These are phyloP conservation scores for Drosophila kokeensis DNA, from an alignment of 2,888 invertebrate genomes.

Conservation along the genomic window DNA sequence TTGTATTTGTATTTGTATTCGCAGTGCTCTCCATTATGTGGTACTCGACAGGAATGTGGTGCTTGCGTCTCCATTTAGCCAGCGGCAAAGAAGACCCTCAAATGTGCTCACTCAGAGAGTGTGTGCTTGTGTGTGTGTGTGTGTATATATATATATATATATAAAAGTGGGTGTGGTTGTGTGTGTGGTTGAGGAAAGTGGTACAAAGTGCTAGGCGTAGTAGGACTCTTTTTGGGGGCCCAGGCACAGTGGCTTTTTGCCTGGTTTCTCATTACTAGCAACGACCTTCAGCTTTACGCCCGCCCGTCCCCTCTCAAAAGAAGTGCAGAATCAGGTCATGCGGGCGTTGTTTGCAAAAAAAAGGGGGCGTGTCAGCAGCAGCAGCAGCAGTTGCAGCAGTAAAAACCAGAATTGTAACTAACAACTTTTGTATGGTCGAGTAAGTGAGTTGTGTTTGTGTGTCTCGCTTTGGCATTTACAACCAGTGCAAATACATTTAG, in stretches of 20 bases:
- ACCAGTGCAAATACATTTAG: slow-evolving; percentile 55
- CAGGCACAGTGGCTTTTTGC: slow-evolving; percentile 35
- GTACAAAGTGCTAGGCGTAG: slow-evolving; percentile 73
- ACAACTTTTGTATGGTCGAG: slow-evolving; percentile 64
- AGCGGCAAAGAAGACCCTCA: slow-evolving; percentile 38
- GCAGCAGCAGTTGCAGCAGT: slow-evolving; percentile 8
- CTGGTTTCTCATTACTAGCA: slow-evolving; percentile 66
- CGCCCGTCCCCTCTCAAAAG: slow-evolving; percentile 46
- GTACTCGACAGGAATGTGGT: slow-evolving; percentile 51
- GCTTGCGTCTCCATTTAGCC: slow-evolving; percentile 52
- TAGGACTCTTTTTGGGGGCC: slow-evolving; percentile 57
- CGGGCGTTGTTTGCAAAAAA: slow-evolving; percentile 36
- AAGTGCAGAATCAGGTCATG: slow-evolving; percentile 61
- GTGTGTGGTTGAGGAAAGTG: slow-evolving; percentile 70
- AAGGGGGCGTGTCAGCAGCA: slow-evolving; percentile 19
- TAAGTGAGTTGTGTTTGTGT: slow-evolving; percentile 38
- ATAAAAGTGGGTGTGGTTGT: slow-evolving; percentile 30
- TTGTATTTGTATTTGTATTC: slow-evolving; percentile 40
- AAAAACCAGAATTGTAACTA: slow-evolving; percentile 65
- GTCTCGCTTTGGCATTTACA: slow-evolving; percentile 47
- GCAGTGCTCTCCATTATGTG: slow-evolving; percentile 66
- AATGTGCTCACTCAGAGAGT: slow-evolving; percentile 4
- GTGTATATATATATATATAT: slow-evolving; percentile 18
- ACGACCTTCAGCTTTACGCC: slow-evolving; percentile 68
- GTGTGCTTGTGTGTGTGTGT: slow-evolving; percentile 19